A percentile compares a stretch with the other conserved stretches of the same genome.
Conservation (phyloP, 64 coral and sea anemone genomes). For the Porites lutea region DNA sequence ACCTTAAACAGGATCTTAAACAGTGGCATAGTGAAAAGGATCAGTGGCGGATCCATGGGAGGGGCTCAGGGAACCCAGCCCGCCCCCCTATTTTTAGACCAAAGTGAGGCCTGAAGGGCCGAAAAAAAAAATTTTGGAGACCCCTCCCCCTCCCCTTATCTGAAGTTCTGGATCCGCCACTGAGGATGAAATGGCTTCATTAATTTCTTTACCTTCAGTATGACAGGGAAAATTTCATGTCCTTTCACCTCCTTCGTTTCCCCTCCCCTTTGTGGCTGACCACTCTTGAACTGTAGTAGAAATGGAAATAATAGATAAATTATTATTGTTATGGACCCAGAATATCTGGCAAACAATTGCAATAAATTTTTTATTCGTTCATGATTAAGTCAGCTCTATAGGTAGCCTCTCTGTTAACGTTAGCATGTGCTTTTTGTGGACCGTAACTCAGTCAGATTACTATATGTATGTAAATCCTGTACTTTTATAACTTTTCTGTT, state of each 20-base stretch:
- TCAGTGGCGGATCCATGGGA: too few species aligned
- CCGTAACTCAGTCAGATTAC: neutral
- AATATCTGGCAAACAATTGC: conserved; percentile 43
- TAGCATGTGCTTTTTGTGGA: neutral
- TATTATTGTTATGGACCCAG: conserved; percentile 56
- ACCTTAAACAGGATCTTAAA: too few species aligned
- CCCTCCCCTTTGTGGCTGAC: conserved; percentile 1
- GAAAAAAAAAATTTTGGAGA: too few species aligned
- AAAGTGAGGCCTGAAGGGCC: too few species aligned
- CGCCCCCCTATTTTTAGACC: too few species aligned
- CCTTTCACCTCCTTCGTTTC: neutral
- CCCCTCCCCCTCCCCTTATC: too few species aligned
- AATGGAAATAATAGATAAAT: conserved; percentile 47
- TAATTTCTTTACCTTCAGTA: neutral
- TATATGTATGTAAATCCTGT: conserved; percentile 35
- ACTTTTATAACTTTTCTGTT: conserved; percentile 37
- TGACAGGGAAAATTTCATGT: neutral
- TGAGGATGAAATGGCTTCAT: neutral
- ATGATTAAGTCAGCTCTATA: conserved; percentile 40
- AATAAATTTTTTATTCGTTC: conserved; percentile 56
- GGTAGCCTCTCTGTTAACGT: conserved; percentile 1
- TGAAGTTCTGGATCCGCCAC: too few species aligned
- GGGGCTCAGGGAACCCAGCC: too few species aligned
- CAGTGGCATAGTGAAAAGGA: too few species aligned
- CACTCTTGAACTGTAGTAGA: conserved; percentile 38